Base-by-base conservation (phyloP, 2,888 invertebrate species). In the Acronicta alni region DNA sequence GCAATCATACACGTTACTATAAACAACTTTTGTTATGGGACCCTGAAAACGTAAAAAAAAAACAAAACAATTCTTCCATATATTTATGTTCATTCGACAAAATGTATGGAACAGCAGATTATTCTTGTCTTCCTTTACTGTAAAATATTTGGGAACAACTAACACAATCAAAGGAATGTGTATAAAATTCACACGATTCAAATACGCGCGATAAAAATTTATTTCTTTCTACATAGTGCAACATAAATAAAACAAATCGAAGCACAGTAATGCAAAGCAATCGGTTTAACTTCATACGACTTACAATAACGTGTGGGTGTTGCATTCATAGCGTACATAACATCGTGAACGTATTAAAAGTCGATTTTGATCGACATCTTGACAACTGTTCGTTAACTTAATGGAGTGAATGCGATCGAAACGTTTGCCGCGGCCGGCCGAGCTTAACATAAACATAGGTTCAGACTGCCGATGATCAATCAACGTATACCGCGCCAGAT, bases 311-410 rank as follows among this genome's bases (percentile, higher is more conserved):
- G 86, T 79, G 92, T 92, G 89, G 92, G 92, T 81, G 91, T 84
- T 85, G 82, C 86, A 86, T 86, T 89, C 90, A 91, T 92, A 92
- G 87, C 84, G 91, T 83, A 77, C 70, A 61, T 53, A 72, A 57
- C 87, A 74, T 75, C 80, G 83, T 80, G 82, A 79, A 81, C 85
- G 90, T 88, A 90, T 90, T 89, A 89, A 89, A 89, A 89, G 86
- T 85, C 87, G 89, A 89, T 88, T 89, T 89, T 93, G 93, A 94
- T 92, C 89, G 93, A 93, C 93, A 89, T 92, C 91, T 92, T 88
- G 93, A 93, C 93, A 92, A 92, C 91, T 87, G 89, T 92, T 92
- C 92, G 92, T 94, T 92, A 93, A 92, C 83, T 90, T 93, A 93
- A 94, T 93, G 91, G 92, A 90, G 86, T 85, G 88, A 85, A 82